phyloP scores from a whole-genome alignment of 2,888 invertebrate species.

The Xestia xanthographa region DNA sequence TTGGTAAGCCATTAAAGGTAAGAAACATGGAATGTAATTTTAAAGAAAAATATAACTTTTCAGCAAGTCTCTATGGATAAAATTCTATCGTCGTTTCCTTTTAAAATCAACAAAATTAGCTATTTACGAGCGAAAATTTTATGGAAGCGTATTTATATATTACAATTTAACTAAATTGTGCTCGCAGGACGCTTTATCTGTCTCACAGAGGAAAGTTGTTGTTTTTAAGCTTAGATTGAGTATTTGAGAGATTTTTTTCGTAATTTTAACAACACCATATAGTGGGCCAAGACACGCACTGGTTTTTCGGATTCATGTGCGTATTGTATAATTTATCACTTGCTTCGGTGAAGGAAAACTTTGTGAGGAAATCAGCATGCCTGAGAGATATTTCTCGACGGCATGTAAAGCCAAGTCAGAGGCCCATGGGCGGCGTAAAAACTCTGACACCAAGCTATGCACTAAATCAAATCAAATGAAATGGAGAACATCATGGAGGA shows the following conservation, averaged over 20 bases:
- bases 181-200: slow-evolving; percentile 56
- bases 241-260: slow-evolving; percentile 48
- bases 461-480: too few relatives aligned
- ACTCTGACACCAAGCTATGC: too few relatives aligned
- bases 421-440: too few relatives aligned
- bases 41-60: slow-evolving; percentile 3
- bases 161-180: slow-evolving; percentile 76
- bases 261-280: slow-evolving; percentile 25
- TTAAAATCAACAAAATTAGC: slow-evolving; percentile 35
- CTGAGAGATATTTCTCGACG: too few relatives aligned
- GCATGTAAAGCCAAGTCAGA: too few relatives aligned
- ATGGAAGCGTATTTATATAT: slow-evolving; percentile 58
- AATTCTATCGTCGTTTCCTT: slow-evolving; percentile 25
- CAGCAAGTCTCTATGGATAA: neutral
- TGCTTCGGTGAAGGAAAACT: too few relatives aligned
- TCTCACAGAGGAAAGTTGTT: slow-evolving; percentile 43
- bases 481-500: too few relatives aligned
- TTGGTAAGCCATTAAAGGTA: slow-evolving; percentile 34
- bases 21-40: slow-evolving; percentile 47
- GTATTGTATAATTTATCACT: too few relatives aligned
- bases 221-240: slow-evolving; percentile 46
- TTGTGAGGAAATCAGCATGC: too few relatives aligned
- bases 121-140: slow-evolving; percentile 39
- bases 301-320: too few relatives aligned
- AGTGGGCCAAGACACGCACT: too few relatives aligned